Base-by-base conservation (phyloP, 1,140 invertebrate species). In the Drosophila trapezifrons region DNA sequence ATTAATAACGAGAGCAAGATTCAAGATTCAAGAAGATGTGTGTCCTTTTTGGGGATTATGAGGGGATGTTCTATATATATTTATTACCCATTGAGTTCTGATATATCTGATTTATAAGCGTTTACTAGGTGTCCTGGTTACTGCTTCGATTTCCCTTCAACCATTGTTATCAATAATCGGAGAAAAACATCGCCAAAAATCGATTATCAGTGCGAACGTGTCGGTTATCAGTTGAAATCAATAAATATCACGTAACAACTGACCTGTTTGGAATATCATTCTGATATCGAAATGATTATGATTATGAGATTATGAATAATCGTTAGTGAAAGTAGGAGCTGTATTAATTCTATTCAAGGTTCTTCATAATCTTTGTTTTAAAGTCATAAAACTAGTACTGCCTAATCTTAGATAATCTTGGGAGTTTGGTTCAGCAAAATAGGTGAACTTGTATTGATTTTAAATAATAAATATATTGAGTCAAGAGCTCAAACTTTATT, bases 191-290 rank as follows among this genome's bases (percentile, higher is more conserved):
- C 6, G 12, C 17, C 12, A 4, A 32, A 32, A 18, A 32, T 51
- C 3, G 47, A 6, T 32, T 51, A 51, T 51, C 47, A 51, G 12
- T 13, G 4, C 6, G 0, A 20, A 35, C 0, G 12, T 32, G 13
- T 52, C 8, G 29, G 3, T 20, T 18, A 52, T 52, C 29, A 35
- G 18, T 52, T 35, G 29, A 52, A 52, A 52, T 52, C 49, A 20
- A 35, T 52, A 15, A 15, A 15, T 20, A n/a, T n/a, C n/a, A n/a
- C n/a, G n/a, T n/a, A n/a, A n/a, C n/a, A 17, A 25, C 1, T 15
- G 13, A 13, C 22, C 22, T 5, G n/a, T n/a, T 27, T 5, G 25
- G 9, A 17, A 49, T 49, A 49, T 29, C 5, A 18, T 32, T 51
- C 29, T 32, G n/a, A 51, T 18, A 51, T 51, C n/a, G n/a, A n/a